Percentiles rank a stretch among this genome's conserved stretches.
Conservation (phyloP, 2,888 invertebrate species). For the Petrolisthes cinctipes region DNA sequence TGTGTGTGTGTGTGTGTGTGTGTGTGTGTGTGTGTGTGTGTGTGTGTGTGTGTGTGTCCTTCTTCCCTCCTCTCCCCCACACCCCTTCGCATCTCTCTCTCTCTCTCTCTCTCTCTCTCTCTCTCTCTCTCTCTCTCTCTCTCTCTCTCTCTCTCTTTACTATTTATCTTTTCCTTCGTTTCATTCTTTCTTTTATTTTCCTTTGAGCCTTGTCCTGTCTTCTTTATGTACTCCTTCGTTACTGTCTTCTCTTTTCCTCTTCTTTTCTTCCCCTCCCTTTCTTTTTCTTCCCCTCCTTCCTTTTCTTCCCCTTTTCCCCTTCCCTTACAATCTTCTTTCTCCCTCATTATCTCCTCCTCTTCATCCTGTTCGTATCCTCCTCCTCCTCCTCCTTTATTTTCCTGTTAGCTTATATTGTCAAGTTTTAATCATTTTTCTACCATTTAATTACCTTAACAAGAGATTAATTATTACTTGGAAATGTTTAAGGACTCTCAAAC, state of each 20-base stretch:
- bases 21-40: conserved; percentile 1
- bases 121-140: conserved; percentile 11
- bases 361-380: background rate
- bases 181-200: background rate
- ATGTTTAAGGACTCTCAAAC: no score
- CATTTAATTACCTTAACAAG: no score
- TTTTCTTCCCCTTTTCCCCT: background rate
- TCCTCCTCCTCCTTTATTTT: background rate
- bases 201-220: conserved; percentile 2
- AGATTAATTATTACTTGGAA: no score
- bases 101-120: conserved; percentile 18
- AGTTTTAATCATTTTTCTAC: no score
- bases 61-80: conserved; percentile 5
- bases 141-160: background rate
- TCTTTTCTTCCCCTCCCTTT: background rate
- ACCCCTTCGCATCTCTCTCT: conserved; percentile 5
- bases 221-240: no score
- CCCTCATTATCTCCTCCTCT: background rate
- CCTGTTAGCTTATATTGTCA: no score
- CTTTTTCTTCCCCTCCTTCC: background rate
- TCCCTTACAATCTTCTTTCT: background rate
- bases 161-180: background rate
- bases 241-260: background rate
- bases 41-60: no score
- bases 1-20: background rate